Evolutionary conservation across 2,113 vertebrate species (phyloP).

Genomic region (Cebidichthys violaceus): DNA sequence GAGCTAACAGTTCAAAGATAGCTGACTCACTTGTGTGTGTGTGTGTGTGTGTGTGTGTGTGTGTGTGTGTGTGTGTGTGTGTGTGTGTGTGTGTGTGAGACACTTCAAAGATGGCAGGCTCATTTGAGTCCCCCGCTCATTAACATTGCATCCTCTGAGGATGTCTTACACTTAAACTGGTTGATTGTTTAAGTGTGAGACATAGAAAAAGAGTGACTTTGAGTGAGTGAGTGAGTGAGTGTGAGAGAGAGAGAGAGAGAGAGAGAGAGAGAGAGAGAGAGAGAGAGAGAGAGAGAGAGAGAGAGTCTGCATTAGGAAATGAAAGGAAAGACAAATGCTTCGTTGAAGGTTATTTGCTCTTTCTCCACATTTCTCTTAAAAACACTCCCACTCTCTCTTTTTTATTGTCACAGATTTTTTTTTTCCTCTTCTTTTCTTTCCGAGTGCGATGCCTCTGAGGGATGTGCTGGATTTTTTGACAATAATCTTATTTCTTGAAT

Average conservation of each 20-base stretch:
- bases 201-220: conserved; percentile 13
- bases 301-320: conserved; percentile 22
- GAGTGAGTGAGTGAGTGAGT: neutral
- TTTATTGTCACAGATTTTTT: conserved; percentile 3
- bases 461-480: conserved; percentile 27
- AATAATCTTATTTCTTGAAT: conserved; percentile 23
- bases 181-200: conserved; percentile 62
- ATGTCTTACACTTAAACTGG: conserved; percentile 52
- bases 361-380: conserved; percentile 26
- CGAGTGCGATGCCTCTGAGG: neutral
- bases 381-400: neutral
- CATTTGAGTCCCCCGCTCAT: conserved; percentile 59
- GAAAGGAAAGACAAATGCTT: conserved; percentile 38
- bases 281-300: too few species aligned
- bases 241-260: too few species aligned
- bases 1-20: conserved; percentile 64
- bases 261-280: neutral
- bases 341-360: conserved; percentile 57
- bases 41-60: conserved; percentile 55
- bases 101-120: conserved; percentile 68
- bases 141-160: conserved; percentile 61
- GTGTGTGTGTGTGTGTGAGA: neutral
- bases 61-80: too few species aligned
- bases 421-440: neutral
- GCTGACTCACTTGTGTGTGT: conserved; percentile 64